Evolutionary conservation across 2,113 vertebrate genomes (phyloP).

Genomic region (Bambusicola thoracicus): DNA sequence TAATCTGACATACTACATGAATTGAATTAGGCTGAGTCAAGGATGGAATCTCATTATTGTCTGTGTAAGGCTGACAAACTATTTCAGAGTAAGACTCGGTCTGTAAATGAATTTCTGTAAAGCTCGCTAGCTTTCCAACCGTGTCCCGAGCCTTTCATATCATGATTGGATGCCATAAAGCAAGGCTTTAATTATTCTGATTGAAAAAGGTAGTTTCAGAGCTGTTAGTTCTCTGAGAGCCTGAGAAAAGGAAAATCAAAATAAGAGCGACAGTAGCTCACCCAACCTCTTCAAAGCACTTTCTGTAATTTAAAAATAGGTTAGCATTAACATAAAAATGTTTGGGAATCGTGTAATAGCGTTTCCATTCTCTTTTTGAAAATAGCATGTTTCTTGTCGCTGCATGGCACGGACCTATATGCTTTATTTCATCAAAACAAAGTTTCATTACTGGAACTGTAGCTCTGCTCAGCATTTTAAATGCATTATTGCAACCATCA

Average conservation of each 20-base stretch:
- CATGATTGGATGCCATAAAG: slow-evolving; percentile 9
- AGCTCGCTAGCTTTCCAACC: background rate
- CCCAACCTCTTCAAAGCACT: slow-evolving; percentile 5
- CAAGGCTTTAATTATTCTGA: slow-evolving; percentile 40
- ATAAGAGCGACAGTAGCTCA: background rate
- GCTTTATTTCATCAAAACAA: background rate
- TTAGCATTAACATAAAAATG: slow-evolving; percentile 3
- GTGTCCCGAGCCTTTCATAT: slow-evolving; percentile 13
- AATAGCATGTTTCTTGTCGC: background rate
- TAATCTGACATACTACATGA: slow-evolving; percentile 54
- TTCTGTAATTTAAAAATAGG: slow-evolving; percentile 19
- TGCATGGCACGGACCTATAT: background rate
- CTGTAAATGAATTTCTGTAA: slow-evolving; percentile 38
- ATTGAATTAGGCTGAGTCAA: slow-evolving; percentile 56
- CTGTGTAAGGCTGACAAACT: slow-evolving; percentile 32
- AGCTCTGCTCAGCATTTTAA: background rate
- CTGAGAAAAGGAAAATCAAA: slow-evolving; percentile 41
- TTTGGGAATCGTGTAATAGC: background rate
- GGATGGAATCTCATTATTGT: slow-evolving; percentile 55
- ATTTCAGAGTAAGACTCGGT: slow-evolving; percentile 21
- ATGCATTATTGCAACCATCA: background rate
- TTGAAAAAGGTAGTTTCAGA: slow-evolving; percentile 48
- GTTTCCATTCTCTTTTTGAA: background rate
- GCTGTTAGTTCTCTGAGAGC: slow-evolving; percentile 1
- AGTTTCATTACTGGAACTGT: background rate